Evolutionary conservation across 2,113 vertebrate species (phyloP), one percentile per base, ranked within the genome.

Genomic region (Pithys albifrons): DNA sequence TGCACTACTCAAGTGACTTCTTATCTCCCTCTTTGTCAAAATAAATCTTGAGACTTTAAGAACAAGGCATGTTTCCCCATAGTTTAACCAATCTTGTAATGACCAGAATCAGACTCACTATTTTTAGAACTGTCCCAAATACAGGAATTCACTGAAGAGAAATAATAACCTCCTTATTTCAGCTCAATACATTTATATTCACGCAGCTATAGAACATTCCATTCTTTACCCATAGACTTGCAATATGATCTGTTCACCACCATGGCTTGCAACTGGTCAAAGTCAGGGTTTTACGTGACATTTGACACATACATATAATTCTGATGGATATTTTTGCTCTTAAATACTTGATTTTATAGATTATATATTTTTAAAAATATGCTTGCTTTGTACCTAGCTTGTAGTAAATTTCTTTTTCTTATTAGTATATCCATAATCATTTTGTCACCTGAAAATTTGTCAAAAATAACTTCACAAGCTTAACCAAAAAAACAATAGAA

Each of bases 41-140:
- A 18, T 39, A 57, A 35, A 59, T 57, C 14, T 39, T 58, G 23
- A 59, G 17, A 57, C 13, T 78, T 73, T 66, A 51, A 58, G 29
- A 77, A n/a, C 4, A 65, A 54, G 14, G 2, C 2, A 28, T 14
- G 6, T 35, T 90, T 46, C 13, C 15, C 46, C 16, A 14, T 23
- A 5, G 18, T 85, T 94, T 64, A 76, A 69, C 25, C 49, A 73
- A 19, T 2, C 10, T 80, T 52, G 7, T 58, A 82, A 69, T 76
- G 22, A 73, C 3, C 24, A 85, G n/a, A 65, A 65, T 88, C 20
- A 61, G n/a, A 33, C 14, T 76, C 0, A 0, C 0, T 88, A 12
- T 49, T 93, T 93, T 78, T 76, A 85, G 31, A 65, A 45, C 27
- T 65, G 31, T 79, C 22, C 6, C 17, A 85, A 91, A 64, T 46